Evolutionary conservation across 2,113 vertebrate species (phyloP).

Genomic region (Spheniscus mendiculus): DNA sequence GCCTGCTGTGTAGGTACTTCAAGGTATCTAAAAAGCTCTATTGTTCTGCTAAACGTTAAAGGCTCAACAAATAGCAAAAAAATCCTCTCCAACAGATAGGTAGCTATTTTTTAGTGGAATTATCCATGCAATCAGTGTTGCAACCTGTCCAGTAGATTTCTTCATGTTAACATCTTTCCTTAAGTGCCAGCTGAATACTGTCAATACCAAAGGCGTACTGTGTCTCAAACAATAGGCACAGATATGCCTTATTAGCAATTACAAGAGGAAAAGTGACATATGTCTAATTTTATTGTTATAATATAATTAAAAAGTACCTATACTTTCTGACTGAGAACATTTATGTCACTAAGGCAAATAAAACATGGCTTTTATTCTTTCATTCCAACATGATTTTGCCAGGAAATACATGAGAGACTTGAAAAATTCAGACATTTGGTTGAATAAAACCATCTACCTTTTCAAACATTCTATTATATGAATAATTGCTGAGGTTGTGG

Average conservation of each 20-base stretch:
- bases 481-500: background rate
- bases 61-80: background rate
- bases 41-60: background rate
- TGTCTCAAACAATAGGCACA: background rate
- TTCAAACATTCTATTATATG: background rate
- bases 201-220: background rate
- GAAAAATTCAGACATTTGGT: background rate
- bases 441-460: background rate
- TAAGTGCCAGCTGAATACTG: background rate
- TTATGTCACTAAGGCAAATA: background rate
- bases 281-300: constrained; percentile 31
- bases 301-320: background rate
- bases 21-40: background rate
- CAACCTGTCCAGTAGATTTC: background rate
- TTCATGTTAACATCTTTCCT: background rate
- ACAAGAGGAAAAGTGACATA: background rate
- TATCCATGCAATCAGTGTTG: background rate
- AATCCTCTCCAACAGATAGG: background rate
- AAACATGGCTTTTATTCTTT: background rate
- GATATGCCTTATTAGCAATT: background rate
- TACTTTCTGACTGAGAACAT: background rate
- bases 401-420: background rate
- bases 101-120: background rate
- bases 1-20: background rate
- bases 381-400: background rate